Conservation (phyloP, 2,797 vertebrate genomes). For the Tenualosa thibaudeaui region DNA sequence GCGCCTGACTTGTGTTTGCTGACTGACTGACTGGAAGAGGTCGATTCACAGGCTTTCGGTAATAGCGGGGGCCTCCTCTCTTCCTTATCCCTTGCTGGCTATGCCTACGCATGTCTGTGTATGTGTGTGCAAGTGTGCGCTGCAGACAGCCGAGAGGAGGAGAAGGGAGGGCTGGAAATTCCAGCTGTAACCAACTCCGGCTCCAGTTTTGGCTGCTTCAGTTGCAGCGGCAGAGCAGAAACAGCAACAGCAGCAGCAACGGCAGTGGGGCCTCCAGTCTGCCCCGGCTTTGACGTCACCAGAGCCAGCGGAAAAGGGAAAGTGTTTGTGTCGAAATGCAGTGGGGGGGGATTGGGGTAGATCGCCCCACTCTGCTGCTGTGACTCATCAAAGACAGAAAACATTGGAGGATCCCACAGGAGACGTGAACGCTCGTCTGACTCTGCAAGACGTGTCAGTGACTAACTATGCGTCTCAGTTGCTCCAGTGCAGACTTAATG, state of each 20-base stretch:
- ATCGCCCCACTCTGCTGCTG: not conserved
- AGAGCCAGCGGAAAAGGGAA: not conserved
- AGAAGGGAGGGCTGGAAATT: not conserved
- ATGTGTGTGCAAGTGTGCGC: not conserved
- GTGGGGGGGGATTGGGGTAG: not conserved
- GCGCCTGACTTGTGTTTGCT: not conserved
- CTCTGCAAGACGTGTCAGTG: not conserved
- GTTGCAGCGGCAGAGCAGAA: not conserved
- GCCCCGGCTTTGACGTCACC: not conserved
- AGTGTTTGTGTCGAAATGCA: not conserved
- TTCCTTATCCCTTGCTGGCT: not conserved
- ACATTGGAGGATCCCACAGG: not conserved
- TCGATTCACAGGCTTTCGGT: slow-evolving; percentile 18
- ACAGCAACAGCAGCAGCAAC: too few species aligned
- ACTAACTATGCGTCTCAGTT: slow-evolving; percentile 17
- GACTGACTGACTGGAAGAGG: slow-evolving; percentile 2
- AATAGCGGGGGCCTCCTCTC: not conserved
- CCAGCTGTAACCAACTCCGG: not conserved
- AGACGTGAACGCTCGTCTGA: not conserved
- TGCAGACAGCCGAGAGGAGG: not conserved
- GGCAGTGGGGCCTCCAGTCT: not conserved
- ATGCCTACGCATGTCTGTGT: not conserved
- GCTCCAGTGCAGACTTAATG: not conserved
- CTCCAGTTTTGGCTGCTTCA: not conserved
- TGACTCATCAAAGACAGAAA: slow-evolving; percentile 16